Evolutionary conservation across 2,797 vertebrate genomes (phyloP), one percentile per base, ranked within the genome.

Genomic region (Mycteria americana): DNA sequence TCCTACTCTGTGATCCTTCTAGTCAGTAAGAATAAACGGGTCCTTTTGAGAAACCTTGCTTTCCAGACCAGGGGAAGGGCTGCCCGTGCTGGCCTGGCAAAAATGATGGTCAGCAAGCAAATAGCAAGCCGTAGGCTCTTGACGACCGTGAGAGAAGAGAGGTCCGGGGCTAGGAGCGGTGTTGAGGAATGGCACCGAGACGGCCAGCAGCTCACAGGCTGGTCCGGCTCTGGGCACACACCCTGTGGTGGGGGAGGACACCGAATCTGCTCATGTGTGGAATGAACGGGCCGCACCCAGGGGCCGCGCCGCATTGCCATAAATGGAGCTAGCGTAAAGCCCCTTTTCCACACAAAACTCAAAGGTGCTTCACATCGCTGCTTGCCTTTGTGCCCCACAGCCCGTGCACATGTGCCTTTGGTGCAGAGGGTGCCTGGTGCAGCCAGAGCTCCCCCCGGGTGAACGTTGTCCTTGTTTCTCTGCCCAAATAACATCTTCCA

Each of bases 271-370:
- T 67, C 79, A 64, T 2, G 4, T 30, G 45, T 88, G 65, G 82
- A 62, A 72, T 27, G 31, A 51, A 70, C 0, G 0, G 35, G 50
- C 65, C 16, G 3, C 69, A 72, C 37, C 53, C 85, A 83, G 46
- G 0, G 0, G 27, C 30, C 0, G 1, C 9, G 37, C 51, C 68
- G 37, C 33, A 8, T 3, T 30, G 43, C n/a, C 78, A 59, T 35
- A 33, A 70, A 83, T 2, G 22, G 64, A 80, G 69, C 7, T 22
- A 16, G 11, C 0, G 5, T 25, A 73, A 73, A 92, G 39, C 37
- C 39, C 22, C 39, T 84, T 53, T 82, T 83, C 64, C 67, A 41
- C 74, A 35, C 25, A 30, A 51, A 90, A 41, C 70, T 67, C 73
- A 73, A 23, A 80, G 33, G 3, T 41, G 18, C 35, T 41, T 65